phyloP scores from a whole-genome alignment of 2,113 vertebrate genomes.

The Ammodytes marinus region DNA sequence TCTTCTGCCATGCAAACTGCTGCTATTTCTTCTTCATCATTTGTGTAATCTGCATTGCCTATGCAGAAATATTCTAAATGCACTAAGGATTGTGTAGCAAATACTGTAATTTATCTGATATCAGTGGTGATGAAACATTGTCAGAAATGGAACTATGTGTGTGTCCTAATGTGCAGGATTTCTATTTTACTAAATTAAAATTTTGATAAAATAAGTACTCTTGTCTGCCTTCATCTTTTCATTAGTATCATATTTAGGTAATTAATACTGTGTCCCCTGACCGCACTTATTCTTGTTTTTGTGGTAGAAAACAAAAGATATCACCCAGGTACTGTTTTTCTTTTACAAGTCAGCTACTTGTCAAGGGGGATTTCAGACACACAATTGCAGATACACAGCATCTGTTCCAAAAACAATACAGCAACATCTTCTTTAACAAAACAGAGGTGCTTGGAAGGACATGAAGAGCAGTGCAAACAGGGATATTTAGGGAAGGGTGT shows the following conservation, averaged over 20 bases:
- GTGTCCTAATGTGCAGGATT: conserved; percentile 64
- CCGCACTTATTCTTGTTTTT: background rate
- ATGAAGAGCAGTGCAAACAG: conserved; percentile 27
- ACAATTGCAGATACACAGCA: conserved; percentile 10
- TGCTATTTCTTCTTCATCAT: conserved; percentile 78
- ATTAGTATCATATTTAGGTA: background rate
- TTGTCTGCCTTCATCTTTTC: conserved; percentile 44
- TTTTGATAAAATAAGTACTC: conserved; percentile 60
- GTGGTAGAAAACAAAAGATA: background rate
- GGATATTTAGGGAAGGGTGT: conserved; percentile 39
- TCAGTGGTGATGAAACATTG: conserved; percentile 54
- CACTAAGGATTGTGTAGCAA: conserved; percentile 52
- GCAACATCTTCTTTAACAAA: conserved; percentile 3
- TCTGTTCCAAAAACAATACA: background rate
- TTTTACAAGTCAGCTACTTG: background rate
- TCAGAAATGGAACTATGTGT: conserved; percentile 51
- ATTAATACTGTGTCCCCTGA: background rate
- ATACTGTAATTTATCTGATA: conserved; percentile 73
- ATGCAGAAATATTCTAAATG: conserved; percentile 66
- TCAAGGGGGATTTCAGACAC: background rate
- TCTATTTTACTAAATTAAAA: conserved; percentile 86
- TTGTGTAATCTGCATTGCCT: conserved; percentile 51
- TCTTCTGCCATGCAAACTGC: conserved; percentile 62
- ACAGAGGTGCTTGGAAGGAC: conserved; percentile 6
- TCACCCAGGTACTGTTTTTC: background rate